These are phyloP conservation scores for Rhinoderma darwinii DNA, from an alignment of 2,113 vertebrate species.

Conservation along the genomic window DNA sequence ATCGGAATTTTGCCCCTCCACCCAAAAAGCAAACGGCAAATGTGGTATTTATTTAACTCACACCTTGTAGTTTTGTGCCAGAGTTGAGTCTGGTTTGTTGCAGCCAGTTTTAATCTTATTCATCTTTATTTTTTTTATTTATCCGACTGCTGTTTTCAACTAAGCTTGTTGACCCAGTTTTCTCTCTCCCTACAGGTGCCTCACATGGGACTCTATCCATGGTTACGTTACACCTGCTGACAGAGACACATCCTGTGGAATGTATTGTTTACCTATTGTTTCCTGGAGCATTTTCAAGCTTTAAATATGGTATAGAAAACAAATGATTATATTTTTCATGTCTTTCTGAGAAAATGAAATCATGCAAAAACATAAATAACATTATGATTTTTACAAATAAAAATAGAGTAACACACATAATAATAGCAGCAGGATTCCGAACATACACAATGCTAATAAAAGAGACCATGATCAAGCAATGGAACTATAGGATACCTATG, in stretches of 20 bases:
- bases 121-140: background rate
- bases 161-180: slow-evolving; percentile 40
- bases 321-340: background rate
- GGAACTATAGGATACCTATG: too few relatives aligned
- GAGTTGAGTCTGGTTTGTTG: background rate
- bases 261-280: slow-evolving; percentile 32
- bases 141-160: slow-evolving; percentile 2
- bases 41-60: too few relatives aligned
- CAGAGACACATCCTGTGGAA: slow-evolving; percentile 16
- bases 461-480: too few relatives aligned
- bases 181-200: background rate
- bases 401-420: too few relatives aligned
- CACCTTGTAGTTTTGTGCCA: too few relatives aligned
- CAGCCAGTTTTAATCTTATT: background rate
- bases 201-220: slow-evolving; percentile 43
- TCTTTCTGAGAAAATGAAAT: background rate
- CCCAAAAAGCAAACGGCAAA: too few relatives aligned
- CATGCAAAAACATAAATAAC: background rate
- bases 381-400: too few relatives aligned
- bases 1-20: too few relatives aligned
- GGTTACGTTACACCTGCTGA: slow-evolving; percentile 41
- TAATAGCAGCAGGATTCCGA: too few relatives aligned
- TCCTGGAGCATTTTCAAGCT: background rate
- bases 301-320: background rate
- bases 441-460: too few relatives aligned